A percentile compares a stretch with the other conserved stretches of the same genome.
phyloP scores from a whole-genome alignment of 1,140 invertebrate species.

The Leptinotarsa texana region DNA sequence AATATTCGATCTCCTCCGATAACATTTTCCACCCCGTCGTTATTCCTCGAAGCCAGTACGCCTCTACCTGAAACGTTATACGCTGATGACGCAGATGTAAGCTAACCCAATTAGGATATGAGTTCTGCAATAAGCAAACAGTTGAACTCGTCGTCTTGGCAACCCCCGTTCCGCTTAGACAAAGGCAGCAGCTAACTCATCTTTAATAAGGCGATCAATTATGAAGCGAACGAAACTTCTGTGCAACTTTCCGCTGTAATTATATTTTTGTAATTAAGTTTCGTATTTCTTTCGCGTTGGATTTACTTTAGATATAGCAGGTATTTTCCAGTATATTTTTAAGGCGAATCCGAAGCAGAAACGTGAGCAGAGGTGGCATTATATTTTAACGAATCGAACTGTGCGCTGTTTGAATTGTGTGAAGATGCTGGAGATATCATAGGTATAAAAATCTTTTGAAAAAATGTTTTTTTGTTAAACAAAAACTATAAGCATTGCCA shows the following conservation, averaged over 20 bases:
- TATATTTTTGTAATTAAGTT: constrained; percentile 54
- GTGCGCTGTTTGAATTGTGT: too few relatives aligned
- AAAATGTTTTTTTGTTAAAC: too few relatives aligned
- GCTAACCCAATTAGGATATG: constrained; percentile 56
- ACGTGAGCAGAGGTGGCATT: not conserved
- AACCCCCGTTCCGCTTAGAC: constrained; percentile 46
- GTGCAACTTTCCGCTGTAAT: constrained; percentile 55
- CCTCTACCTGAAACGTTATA: constrained; percentile 16
- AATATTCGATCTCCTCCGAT: not conserved
- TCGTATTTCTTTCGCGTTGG: constrained; percentile 44
- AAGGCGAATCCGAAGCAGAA: not conserved
- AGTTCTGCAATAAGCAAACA: constrained; percentile 55
- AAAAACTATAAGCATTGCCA: too few relatives aligned
- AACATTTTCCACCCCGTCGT: not conserved
- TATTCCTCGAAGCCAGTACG: not conserved
- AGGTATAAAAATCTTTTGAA: too few relatives aligned
- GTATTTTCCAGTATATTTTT: constrained; percentile 30
- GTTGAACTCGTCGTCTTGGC: constrained; percentile 45
- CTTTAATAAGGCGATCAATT: constrained; percentile 58
- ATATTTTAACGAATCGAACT: not conserved
- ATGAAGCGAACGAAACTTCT: constrained; percentile 53
- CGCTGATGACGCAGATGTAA: constrained; percentile 52
- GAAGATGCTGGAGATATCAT: too few relatives aligned
- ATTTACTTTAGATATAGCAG: constrained; percentile 46
- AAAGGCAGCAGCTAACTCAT: constrained; percentile 55